Percentiles rank a stretch among this genome's conserved stretches.
Evolutionary conservation across 1,140 invertebrate species (phyloP).

Genomic region (Leptoteleia sp.): DNA sequence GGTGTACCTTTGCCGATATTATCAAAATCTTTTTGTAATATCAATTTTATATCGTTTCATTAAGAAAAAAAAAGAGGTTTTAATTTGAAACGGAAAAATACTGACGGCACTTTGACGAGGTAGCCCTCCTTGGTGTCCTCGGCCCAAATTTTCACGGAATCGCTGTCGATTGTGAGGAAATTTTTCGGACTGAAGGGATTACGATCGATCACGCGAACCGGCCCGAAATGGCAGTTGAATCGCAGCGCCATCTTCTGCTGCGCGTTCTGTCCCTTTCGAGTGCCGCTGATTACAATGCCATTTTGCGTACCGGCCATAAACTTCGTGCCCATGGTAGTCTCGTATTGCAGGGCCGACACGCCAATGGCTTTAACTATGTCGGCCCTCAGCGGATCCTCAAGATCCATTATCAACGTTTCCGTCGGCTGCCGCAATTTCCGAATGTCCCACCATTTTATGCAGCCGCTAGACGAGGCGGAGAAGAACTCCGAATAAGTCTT

Average conservation of each 20-base stretch:
- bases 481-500: slow-evolving; percentile 93
- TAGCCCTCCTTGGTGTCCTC: slow-evolving; percentile 93
- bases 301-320: slow-evolving; percentile 74
- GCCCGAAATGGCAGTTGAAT: slow-evolving; percentile 91
- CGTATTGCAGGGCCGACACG: slow-evolving; percentile 91
- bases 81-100: too few species aligned
- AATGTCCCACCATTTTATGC: slow-evolving; percentile 89
- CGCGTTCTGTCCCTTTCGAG: slow-evolving; percentile 86
- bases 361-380: slow-evolving; percentile 87
- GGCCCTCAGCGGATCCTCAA: slow-evolving; percentile 84
- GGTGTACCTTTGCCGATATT: too few species aligned
- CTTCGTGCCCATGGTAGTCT: slow-evolving; percentile 91
- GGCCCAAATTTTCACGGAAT: slow-evolving; percentile 93
- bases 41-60: too few species aligned
- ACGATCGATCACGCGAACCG: slow-evolving; percentile 89
- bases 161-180: slow-evolving; percentile 94
- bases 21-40: too few species aligned
- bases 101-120: slow-evolving; percentile 88
- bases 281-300: slow-evolving; percentile 89
- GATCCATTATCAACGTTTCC: slow-evolving; percentile 90
- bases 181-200: slow-evolving; percentile 93
- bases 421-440: slow-evolving; percentile 89
- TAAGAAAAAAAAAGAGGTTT: too few species aligned
- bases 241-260: slow-evolving; percentile 87
- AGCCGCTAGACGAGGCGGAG: slow-evolving; percentile 92